A percentile compares a stretch with the other conserved stretches of the same genome.
Conservation (phyloP, 2,113 vertebrate species). For the Galbula dea region DNA sequence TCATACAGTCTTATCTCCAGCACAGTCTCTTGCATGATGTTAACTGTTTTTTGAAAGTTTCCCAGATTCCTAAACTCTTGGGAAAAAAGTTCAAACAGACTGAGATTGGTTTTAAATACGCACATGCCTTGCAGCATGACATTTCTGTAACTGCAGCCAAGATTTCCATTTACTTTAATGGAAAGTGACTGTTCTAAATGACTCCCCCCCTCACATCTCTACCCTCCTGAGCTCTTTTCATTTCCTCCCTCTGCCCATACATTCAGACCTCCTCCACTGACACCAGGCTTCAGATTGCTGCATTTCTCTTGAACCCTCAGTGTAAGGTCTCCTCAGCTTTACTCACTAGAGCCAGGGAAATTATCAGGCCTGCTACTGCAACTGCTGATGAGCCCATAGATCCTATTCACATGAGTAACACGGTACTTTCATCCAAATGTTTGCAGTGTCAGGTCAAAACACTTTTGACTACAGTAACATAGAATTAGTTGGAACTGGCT, state of each 20-base stretch:
- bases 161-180: background rate
- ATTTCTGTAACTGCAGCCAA: background rate
- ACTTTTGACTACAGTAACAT: background rate
- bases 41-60: background rate
- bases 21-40: background rate
- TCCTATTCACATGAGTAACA: background rate
- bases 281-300: background rate
- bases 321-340: background rate
- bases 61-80: background rate
- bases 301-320: background rate
- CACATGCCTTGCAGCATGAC: background rate
- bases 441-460: background rate
- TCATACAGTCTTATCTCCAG: background rate
- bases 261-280: background rate
- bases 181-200: background rate
- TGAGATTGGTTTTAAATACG: background rate
- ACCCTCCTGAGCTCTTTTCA: background rate
- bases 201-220: background rate
- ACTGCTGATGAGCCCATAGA: accelerated
- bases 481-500: background rate
- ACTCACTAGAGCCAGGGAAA: background rate
- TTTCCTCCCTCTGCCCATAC: background rate
- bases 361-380: background rate
- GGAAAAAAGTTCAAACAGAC: background rate
- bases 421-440: background rate